Conservation (phyloP, 2,888 invertebrate species). For the Hoplodrina blanda region DNA sequence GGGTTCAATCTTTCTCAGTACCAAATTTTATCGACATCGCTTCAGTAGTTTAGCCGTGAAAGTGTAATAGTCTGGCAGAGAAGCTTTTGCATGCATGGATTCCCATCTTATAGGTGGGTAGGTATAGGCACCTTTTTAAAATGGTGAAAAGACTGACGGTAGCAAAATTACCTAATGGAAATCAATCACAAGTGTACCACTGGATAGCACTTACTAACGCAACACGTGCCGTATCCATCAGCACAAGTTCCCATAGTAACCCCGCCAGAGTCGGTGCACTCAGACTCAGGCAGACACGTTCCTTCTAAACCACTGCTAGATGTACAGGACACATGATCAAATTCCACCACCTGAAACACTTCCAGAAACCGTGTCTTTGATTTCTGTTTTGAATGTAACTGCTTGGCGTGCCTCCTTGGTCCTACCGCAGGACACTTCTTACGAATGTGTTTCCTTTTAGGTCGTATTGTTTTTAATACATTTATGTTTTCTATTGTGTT, state of each 20-base stretch:
- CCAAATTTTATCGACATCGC: too few species aligned
- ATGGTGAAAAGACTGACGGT: too few species aligned
- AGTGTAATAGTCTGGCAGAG: too few species aligned
- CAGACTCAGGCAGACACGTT: conserved; percentile 92
- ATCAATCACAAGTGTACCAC: too few species aligned
- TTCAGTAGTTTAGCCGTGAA: too few species aligned
- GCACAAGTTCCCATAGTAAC: conserved; percentile 92
- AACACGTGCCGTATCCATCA: conserved; percentile 94
- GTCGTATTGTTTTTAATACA: conserved; percentile 55
- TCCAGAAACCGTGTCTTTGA: conserved; percentile 89
- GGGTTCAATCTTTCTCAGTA: too few species aligned
- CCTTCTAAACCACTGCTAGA: conserved; percentile 92
- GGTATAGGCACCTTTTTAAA: too few species aligned
- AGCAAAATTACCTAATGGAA: too few species aligned
- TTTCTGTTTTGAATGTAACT: conserved; percentile 41
- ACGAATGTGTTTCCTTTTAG: conserved; percentile 67
- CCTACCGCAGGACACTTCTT: conserved; percentile 68
- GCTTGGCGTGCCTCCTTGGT: conserved; percentile 50
- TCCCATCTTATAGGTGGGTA: too few species aligned
- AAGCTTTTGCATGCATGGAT: too few species aligned
- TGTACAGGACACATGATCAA: conserved; percentile 92
- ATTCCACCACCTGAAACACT: conserved; percentile 93
- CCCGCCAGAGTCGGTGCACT: conserved; percentile 92
- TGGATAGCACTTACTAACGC: conserved; percentile 92
- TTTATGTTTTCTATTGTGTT: conserved; percentile 68